Percentiles rank a stretch among this genome's conserved stretches.
These are phyloP conservation scores for Herpailurus yagouaroundi DNA, from an alignment of 2,113 vertebrate genomes.

Conservation along the genomic window DNA sequence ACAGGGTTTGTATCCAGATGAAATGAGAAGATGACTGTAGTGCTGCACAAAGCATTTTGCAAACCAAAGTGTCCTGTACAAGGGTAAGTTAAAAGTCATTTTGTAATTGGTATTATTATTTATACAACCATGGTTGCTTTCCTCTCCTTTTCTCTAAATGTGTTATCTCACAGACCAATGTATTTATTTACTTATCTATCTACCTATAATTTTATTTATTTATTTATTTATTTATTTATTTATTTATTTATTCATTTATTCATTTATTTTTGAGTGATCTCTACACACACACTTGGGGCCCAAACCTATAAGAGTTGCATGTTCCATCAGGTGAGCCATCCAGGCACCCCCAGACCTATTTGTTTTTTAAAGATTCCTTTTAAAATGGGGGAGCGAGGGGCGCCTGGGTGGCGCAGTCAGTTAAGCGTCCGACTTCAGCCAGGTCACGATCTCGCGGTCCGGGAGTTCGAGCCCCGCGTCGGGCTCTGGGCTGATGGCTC, in stretches of 20 bases:
- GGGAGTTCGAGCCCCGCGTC: too few species aligned
- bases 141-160: constrained; percentile 12
- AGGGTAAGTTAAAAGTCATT: neutral
- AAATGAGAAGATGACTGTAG: neutral
- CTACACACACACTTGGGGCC: neutral
- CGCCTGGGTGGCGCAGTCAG: too few species aligned
- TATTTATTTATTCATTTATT: neutral
- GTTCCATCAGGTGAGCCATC: neutral
- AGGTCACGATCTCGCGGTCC: too few species aligned
- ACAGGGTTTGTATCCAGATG: neutral
- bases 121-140: neutral
- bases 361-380: neutral
- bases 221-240: neutral
- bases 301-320: neutral
- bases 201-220: neutral
- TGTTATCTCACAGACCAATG: neutral
- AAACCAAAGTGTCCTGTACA: neutral
- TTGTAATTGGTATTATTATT: neutral
- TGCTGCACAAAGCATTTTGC: neutral
- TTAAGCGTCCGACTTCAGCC: too few species aligned
- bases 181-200: neutral
- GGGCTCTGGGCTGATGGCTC: too few species aligned
- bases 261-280: neutral
- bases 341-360: neutral
- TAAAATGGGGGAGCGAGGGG: neutral